Evolutionary conservation across 2,797 vertebrate species (phyloP).

Genomic region (Merluccius polli): DNA sequence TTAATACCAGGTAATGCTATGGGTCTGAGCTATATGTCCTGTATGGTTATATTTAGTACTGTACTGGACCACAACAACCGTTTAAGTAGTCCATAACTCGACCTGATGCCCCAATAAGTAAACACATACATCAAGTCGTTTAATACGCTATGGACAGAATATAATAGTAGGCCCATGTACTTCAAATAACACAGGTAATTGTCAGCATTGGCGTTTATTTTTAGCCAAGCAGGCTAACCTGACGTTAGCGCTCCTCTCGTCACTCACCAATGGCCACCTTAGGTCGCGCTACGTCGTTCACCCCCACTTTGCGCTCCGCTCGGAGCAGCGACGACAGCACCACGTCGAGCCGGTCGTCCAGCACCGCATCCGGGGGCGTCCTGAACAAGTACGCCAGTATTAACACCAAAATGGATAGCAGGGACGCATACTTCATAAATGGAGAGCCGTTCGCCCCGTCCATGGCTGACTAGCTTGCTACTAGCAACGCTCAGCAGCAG

Average conservation of each 20-base stretch:
- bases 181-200: too few species aligned
- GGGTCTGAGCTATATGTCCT: too few species aligned
- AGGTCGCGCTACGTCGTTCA: slow-evolving; percentile 61
- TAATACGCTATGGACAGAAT: too few species aligned
- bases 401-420: slow-evolving; percentile 67
- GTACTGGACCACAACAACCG: too few species aligned
- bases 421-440: slow-evolving; percentile 68
- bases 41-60: too few species aligned
- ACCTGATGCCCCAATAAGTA: too few species aligned
- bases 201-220: too few species aligned
- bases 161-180: too few species aligned
- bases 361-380: slow-evolving; percentile 48
- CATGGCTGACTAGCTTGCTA: slow-evolving; percentile 35
- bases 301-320: slow-evolving; percentile 75
- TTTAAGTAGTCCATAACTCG: too few species aligned
- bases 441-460: slow-evolving; percentile 51
- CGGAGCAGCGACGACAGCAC: slow-evolving; percentile 78
- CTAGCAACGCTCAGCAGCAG: neutral
- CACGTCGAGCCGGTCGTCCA: slow-evolving; percentile 72
- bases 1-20: too few species aligned
- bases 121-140: too few species aligned
- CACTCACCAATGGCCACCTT: slow-evolving; percentile 76
- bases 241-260: neutral
- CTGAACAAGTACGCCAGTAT: slow-evolving; percentile 74
- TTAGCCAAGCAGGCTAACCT: too few species aligned